These are phyloP conservation scores for Allygus modestus DNA, from an alignment of 2,888 invertebrate species.

Conservation along the genomic window DNA sequence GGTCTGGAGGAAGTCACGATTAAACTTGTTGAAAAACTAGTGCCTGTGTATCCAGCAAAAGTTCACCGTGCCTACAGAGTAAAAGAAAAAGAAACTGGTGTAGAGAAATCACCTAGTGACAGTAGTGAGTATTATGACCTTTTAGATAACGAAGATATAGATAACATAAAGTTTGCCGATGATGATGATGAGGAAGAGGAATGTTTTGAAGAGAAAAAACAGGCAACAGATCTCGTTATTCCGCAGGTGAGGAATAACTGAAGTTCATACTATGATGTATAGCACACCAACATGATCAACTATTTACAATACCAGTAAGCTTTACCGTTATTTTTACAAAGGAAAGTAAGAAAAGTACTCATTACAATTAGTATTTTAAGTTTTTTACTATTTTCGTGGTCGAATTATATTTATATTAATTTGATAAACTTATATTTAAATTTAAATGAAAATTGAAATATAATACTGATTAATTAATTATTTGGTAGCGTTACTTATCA, in stretches of 20 bases:
- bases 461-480: not conserved
- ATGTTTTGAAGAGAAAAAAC: conserved; percentile 26
- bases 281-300: not conserved
- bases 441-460: too few relatives aligned
- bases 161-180: conserved; percentile 85
- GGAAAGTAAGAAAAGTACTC: too few relatives aligned
- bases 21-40: conserved; percentile 64
- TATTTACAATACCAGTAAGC: not conserved
- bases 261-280: conserved; percentile 52
- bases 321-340: not conserved
- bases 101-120: conserved; percentile 80
- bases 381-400: too few relatives aligned
- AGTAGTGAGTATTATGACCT: conserved; percentile 73
- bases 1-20: conserved; percentile 23
- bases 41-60: conserved; percentile 66
- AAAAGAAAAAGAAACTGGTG: conserved; percentile 79
- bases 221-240: not conserved
- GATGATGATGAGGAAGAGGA: conserved; percentile 79
- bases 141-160: conserved; percentile 78
- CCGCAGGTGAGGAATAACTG: conserved; percentile 41
- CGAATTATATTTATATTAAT: too few relatives aligned
- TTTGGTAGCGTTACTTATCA: not conserved
- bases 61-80: conserved; percentile 66
- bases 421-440: too few relatives aligned
- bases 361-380: too few relatives aligned